Conservation (phyloP, 1,140 invertebrate species). For the Acromyrmex heyeri region DNA sequence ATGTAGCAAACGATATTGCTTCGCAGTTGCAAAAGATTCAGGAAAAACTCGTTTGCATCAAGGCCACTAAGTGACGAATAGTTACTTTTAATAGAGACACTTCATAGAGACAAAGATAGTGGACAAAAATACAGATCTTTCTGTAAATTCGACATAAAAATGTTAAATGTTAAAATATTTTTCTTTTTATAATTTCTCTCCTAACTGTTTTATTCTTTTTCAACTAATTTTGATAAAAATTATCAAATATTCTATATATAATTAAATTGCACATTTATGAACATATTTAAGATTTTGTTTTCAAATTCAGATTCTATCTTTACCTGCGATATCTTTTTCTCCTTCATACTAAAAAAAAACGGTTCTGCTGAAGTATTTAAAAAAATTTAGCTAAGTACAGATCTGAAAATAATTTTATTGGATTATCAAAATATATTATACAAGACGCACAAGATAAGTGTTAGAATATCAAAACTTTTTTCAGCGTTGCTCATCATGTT, state of each 20-base stretch:
- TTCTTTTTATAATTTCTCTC: background rate
- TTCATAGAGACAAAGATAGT: background rate
- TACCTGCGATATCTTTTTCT: background rate
- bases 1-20: constrained; percentile 17
- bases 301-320: background rate
- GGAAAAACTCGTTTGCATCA: background rate
- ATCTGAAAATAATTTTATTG: too few species aligned
- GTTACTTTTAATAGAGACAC: constrained; percentile 30
- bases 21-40: constrained; percentile 8
- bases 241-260: background rate
- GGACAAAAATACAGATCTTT: background rate
- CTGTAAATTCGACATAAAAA: background rate
- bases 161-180: background rate
- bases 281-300: background rate
- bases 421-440: too few species aligned
- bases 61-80: background rate
- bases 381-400: too few species aligned
- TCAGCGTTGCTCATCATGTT: too few species aligned
- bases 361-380: too few species aligned
- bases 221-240: background rate
- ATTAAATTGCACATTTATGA: background rate
- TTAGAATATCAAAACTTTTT: too few species aligned
- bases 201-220: background rate
- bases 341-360: too few species aligned
- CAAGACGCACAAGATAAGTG: too few species aligned